These are phyloP conservation scores for Labroides dimidiatus DNA, from an alignment of 2,797 vertebrate genomes.

Conservation along the genomic window DNA sequence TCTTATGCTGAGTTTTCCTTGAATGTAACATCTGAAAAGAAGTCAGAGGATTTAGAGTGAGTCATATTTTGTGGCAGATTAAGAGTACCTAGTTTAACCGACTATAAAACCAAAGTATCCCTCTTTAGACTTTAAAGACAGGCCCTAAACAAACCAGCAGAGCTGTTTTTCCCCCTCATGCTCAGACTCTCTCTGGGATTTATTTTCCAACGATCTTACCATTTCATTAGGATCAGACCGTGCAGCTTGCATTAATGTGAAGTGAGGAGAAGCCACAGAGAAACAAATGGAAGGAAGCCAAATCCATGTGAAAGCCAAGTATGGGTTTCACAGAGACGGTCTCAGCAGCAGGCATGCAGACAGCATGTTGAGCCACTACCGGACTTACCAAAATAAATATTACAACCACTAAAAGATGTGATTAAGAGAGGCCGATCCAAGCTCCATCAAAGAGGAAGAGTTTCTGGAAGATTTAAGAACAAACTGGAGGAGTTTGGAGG, in stretches of 20 bases:
- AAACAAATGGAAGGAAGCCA: slow-evolving; percentile 31
- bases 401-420: slow-evolving; percentile 61
- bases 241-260: slow-evolving; percentile 19
- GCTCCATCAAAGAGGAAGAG: slow-evolving; percentile 55
- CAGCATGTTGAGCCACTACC: slow-evolving; percentile 50
- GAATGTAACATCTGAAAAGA: background rate
- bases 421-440: slow-evolving; percentile 70
- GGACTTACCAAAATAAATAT: slow-evolving; percentile 74
- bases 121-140: slow-evolving; percentile 24
- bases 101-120: slow-evolving; percentile 6
- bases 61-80: background rate
- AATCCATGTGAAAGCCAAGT: slow-evolving; percentile 31
- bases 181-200: background rate
- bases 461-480: slow-evolving; percentile 58
- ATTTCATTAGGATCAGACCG: slow-evolving; percentile 24
- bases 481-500: slow-evolving; percentile 32
- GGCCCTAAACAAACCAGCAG: background rate
- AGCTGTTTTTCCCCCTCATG: background rate
- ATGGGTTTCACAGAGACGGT: slow-evolving; percentile 34
- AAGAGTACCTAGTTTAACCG: background rate
- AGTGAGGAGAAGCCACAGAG: slow-evolving; percentile 20
- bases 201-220: slow-evolving; percentile 25
- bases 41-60: background rate
- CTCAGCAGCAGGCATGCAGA: slow-evolving; percentile 37
- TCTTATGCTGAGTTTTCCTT: background rate